Percentiles rank a stretch among this genome's conserved stretches.
Conservation (phyloP, 1,140 invertebrate genomes). For the Centruroides sculpturatus region DNA sequence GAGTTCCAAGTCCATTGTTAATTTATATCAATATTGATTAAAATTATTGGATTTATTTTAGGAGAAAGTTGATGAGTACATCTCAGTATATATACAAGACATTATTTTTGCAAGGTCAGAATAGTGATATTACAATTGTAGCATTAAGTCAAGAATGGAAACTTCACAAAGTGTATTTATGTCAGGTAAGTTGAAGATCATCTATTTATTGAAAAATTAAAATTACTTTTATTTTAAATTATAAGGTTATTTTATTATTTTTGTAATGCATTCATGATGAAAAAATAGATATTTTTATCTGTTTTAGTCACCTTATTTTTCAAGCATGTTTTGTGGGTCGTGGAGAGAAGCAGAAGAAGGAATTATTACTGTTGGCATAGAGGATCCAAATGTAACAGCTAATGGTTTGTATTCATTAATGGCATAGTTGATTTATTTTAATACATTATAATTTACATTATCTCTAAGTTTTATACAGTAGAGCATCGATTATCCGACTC, state of each 20-base stretch:
- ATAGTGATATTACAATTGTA: slow-evolving; percentile 56
- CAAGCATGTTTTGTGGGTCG: slow-evolving; percentile 66
- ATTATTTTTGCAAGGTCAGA: slow-evolving; percentile 56
- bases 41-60: slow-evolving; percentile 24
- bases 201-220: not conserved
- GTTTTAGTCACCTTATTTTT: slow-evolving; percentile 59
- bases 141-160: slow-evolving; percentile 56
- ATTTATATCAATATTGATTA: no score
- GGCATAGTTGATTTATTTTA: not conserved
- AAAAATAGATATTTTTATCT: no score
- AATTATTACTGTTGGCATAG: slow-evolving; percentile 50
- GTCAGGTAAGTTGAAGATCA: slow-evolving; percentile 35
- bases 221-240: no score
- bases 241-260: no score
- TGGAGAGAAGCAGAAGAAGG: slow-evolving; percentile 58
- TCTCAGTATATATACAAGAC: slow-evolving; percentile 65
- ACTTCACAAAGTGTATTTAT: slow-evolving; percentile 62
- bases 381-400: slow-evolving; percentile 54
- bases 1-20: no score
- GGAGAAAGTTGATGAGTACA: slow-evolving; percentile 54
- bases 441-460: not conserved
- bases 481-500: no score
- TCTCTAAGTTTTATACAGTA: no score
- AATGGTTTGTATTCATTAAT: slow-evolving; percentile 38
- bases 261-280: no score